Base-by-base conservation (phyloP, 2,797 vertebrate species). In the Halcyon chelicuti region DNA sequence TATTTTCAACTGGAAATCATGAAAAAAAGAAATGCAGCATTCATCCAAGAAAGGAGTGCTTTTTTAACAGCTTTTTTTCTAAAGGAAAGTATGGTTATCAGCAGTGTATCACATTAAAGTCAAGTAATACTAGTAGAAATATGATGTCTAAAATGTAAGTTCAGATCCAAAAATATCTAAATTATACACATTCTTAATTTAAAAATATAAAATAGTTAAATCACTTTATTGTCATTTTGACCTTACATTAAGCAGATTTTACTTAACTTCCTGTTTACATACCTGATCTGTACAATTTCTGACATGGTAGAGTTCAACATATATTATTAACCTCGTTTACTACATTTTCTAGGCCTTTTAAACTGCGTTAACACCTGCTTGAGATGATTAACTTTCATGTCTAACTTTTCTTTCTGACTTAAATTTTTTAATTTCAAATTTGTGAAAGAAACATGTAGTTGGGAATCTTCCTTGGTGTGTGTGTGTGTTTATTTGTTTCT, bases 321-420 rank as follows among this genome's bases (percentile, higher is more conserved):
- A 89, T 90, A 83, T 96, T 94, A 81, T 97, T 97, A 96, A 96
- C 65, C 86, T 11, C 67, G 4, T 71, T 29, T 90, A 79, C 85
- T 93, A 11, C 76, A 67, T 93, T 94, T 93, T 75, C 57, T 72
- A 8, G 75, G 35, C 71, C 66, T 96, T 85, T 71, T 62, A 90
- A 88, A 91, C 55, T 80, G 33, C 37, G 67, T 94, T 97, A 57
- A 93, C 90, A 85, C 22, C 74, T 28, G 11, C 92, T 91, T 97
- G 54, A 94, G 94, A 93, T 96, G 47, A 91, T 93, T 97, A 94
- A 97, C 88, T 97, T 89, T 93, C 90, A 96, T 97, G 93, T 97
- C 92, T 96, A 83, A 87, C 79, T 94, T 96, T 72, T 81, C 61
- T 84, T 91, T 82, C 63, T 42, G 29, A 77, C 37, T 85, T 67